These are phyloP conservation scores for Empis livida DNA, from an alignment of 2,888 invertebrate species.

Conservation along the genomic window DNA sequence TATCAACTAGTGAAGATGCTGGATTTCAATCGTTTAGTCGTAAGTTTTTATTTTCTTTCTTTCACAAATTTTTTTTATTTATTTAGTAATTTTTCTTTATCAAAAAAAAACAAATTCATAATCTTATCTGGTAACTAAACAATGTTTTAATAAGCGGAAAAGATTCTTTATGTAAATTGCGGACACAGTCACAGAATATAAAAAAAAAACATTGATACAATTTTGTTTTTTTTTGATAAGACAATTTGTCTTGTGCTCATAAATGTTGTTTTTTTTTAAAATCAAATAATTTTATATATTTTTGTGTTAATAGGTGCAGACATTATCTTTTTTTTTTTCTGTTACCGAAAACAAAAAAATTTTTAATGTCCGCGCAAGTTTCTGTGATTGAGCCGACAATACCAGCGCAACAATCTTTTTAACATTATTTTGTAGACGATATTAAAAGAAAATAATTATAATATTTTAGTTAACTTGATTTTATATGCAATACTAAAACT, in stretches of 20 bases:
- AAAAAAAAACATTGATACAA: background rate
- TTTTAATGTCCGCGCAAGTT: too few species aligned
- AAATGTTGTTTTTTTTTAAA: too few species aligned
- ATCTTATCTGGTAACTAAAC: too few species aligned
- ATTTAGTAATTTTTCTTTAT: too few species aligned
- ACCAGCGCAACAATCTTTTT: too few species aligned
- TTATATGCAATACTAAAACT: too few species aligned
- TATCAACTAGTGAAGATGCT: constrained; percentile 37
- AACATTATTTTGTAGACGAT: too few species aligned
- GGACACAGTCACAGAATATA: constrained; percentile 7
- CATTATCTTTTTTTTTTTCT: constrained; percentile 2
- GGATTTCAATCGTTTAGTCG: constrained; percentile 38
- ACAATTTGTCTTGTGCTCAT: too few species aligned
- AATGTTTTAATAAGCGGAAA: constrained; percentile 1
- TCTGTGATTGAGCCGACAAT: too few species aligned
- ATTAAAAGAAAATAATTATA: too few species aligned
- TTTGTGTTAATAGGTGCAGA: constrained; percentile 6
- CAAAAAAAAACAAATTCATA: background rate
- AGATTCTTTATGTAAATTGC: constrained; percentile 13
- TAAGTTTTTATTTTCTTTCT: constrained; percentile 22
- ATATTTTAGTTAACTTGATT: too few species aligned
- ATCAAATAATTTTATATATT: constrained; percentile 1
- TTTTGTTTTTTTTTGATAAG: too few species aligned
- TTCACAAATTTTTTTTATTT: background rate
- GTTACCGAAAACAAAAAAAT: background rate